Percentiles rank a stretch among this genome's conserved stretches.
Evolutionary conservation across 2,113 vertebrate genomes (phyloP).

Genomic region (Orthonyx spaldingii): DNA sequence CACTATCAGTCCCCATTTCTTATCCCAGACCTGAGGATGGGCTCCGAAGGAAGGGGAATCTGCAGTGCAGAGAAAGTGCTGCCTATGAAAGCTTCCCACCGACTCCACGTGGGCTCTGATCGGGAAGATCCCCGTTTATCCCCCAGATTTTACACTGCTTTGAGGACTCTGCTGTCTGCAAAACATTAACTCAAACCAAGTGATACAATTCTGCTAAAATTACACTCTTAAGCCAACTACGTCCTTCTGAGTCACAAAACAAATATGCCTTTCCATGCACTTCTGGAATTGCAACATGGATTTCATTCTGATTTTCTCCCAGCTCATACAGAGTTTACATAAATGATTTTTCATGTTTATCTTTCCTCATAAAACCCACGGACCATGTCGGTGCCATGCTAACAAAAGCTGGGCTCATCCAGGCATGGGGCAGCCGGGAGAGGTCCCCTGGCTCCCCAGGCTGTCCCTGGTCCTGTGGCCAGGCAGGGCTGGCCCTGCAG

Average conservation of each 20-base stretch:
- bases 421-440: neutral
- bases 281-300: neutral
- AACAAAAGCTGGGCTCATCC: neutral
- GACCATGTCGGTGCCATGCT: neutral
- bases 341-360: neutral
- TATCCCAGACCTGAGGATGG: fast-evolving
- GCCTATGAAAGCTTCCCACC: neutral
- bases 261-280: neutral
- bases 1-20: fast-evolving
- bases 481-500: neutral
- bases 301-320: neutral
- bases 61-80: fast-evolving
- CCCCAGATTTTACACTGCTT: neutral
- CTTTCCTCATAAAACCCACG: neutral
- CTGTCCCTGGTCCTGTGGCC: neutral
- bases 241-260: neutral
- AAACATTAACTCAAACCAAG: neutral
- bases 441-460: neutral
- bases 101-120: fast-evolving
- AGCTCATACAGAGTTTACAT: neutral
- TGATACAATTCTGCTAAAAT: neutral
- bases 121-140: neutral
- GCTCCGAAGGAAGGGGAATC: neutral
- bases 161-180: neutral
- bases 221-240: neutral